Evolutionary conservation across 2,113 vertebrate species (phyloP).

Genomic region (Seriola rivoliana): DNA sequence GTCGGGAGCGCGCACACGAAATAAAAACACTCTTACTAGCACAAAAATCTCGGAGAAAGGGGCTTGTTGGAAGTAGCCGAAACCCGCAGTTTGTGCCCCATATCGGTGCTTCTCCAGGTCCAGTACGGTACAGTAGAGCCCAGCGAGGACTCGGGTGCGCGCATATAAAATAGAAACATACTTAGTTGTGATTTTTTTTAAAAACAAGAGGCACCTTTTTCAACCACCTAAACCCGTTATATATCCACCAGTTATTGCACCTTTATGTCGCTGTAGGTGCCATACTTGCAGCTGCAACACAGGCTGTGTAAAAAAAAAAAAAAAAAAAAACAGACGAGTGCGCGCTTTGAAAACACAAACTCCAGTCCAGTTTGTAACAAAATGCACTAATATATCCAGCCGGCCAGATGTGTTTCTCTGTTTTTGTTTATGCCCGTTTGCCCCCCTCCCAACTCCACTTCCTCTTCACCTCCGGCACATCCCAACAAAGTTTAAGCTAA

Average conservation of each 20-base stretch:
- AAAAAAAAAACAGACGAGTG: background rate
- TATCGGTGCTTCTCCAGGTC: conserved; percentile 11
- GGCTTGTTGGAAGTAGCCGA: conserved; percentile 25
- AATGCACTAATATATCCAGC: background rate
- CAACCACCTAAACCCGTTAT: background rate
- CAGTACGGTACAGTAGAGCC: conserved; percentile 6
- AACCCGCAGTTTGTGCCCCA: conserved; percentile 21
- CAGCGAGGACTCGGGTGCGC: conserved; percentile 41
- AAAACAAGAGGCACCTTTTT: background rate
- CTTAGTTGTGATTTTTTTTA: background rate
- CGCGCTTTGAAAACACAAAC: conserved; percentile 46
- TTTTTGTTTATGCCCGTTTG: background rate
- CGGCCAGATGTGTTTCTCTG: conserved; percentile 13
- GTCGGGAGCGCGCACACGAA: conserved; percentile 77
- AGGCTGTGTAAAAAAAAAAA: background rate
- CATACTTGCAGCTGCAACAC: conserved; percentile 20
- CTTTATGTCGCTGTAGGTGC: conserved; percentile 19
- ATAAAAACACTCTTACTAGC: conserved; percentile 54
- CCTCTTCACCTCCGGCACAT: conserved; percentile 47
- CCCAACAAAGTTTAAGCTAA: conserved; percentile 70
- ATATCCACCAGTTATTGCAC: background rate
- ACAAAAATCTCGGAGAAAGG: background rate
- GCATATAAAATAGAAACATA: conserved; percentile 41
- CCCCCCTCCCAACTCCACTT: conserved; percentile 12
- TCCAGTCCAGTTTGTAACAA: conserved; percentile 36